Percentiles rank a stretch among this genome's conserved stretches.
phyloP scores from a whole-genome alignment of 2,113 vertebrate genomes.

The Gnathonemus echidnorhynchus region DNA sequence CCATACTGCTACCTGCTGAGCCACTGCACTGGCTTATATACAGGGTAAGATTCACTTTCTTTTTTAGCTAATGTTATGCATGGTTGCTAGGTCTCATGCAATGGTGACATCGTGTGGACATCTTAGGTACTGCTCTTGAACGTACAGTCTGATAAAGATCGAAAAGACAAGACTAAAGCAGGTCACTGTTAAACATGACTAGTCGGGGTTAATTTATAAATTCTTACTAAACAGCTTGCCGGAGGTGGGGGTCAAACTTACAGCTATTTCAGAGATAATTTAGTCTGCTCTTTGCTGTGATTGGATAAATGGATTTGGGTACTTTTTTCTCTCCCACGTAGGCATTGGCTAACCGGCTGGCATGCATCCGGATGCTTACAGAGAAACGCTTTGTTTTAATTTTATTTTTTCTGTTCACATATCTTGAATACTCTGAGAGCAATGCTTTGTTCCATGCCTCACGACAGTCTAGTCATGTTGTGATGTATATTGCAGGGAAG shows the following conservation, averaged over 20 bases:
- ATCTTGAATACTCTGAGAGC: background rate
- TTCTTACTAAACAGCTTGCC: background rate
- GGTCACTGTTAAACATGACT: background rate
- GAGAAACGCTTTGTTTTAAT: background rate
- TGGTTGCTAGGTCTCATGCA: background rate
- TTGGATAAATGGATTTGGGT: background rate
- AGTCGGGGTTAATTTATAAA: background rate
- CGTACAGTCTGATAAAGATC: background rate
- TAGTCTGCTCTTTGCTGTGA: background rate
- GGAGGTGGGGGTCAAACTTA: background rate
- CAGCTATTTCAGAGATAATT: background rate
- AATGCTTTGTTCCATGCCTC: background rate
- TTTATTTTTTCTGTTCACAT: background rate
- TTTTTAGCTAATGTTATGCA: background rate
- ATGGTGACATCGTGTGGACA: slow-evolving; percentile 18
- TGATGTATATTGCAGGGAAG: background rate
- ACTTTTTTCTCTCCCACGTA: background rate
- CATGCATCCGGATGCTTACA: background rate
- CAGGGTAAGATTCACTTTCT: background rate
- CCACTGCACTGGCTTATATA: background rate
- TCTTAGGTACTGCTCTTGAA: background rate
- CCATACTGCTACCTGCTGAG: background rate
- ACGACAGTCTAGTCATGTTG: background rate
- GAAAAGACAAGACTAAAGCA: background rate
- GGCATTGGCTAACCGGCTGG: background rate